Base-by-base conservation (phyloP, 64 coral and sea anemone genomes). In the Anthopleura sola region DNA sequence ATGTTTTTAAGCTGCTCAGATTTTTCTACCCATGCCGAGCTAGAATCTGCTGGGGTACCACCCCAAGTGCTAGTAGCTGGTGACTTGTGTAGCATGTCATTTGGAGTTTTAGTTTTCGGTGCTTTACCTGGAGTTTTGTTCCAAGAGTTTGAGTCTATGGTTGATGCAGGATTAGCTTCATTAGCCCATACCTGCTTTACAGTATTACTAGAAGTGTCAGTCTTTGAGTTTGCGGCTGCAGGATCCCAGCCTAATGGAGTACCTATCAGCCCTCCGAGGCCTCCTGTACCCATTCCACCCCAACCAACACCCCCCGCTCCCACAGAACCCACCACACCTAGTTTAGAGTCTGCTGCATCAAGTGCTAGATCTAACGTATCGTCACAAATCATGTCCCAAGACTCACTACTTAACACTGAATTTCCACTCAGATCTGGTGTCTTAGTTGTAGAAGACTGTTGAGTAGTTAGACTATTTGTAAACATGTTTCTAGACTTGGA, bases 121-220 rank as follows among this genome's bases (percentile, higher is more conserved):
- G 83, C 97, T 80, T 95, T 99, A 81, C 97, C 97, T 66, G 97
- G 97, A 85, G 97, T 99, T 92, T 99, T 99, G 64, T 81, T 95
- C 97, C 97, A 99, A 11, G 88, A 83, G 19, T 82, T 82, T 66
- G 75, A 62, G 28, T 39, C 36, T 64, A 57, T 37, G 38, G 68
- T 36, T 54, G 86, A 38, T 36, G 37, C 53, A 40, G 40, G 36
- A 20, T 83, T 60, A 53, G 48, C 15, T 17, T 79, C 31, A 57
- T 39, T 49, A 57, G 14, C 32, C 82, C 82, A 83, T 14, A 50
- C 82, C 82, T 54, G 55, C 29, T 83, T 83, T 24, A 7, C 76
- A n/a, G 15, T 47, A 83, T 12, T 81, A 4, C 40, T 50, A 37
- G 78, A 40, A 26, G 37, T 51, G 37, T 78, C 29, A 53, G 53